Conservation (phyloP, 2,797 vertebrate species). For the Tenualosa ilisha region DNA sequence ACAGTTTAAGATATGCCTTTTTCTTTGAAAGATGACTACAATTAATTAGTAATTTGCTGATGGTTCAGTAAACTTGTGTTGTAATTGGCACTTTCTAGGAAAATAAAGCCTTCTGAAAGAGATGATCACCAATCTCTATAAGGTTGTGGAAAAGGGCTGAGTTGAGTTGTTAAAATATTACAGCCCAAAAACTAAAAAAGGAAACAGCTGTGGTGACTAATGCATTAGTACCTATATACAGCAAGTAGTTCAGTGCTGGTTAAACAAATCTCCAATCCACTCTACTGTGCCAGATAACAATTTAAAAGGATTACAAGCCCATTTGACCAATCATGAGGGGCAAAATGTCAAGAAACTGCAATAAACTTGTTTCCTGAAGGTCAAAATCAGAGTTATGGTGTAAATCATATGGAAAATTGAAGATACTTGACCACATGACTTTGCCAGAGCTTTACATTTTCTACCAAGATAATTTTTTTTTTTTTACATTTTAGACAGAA, state of each 20-base stretch:
- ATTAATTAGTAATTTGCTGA: slow-evolving; percentile 31
- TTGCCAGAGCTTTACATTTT: background rate
- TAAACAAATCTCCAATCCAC: background rate
- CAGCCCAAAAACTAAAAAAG: background rate
- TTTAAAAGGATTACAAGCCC: background rate
- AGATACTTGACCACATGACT: background rate
- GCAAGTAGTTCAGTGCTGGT: background rate
- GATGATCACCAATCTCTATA: background rate
- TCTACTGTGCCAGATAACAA: background rate
- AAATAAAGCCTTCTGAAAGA: slow-evolving; percentile 32
- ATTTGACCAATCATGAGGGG: background rate
- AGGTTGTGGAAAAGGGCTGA: background rate
- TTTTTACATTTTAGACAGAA: background rate
- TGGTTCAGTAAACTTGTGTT: slow-evolving; percentile 38
- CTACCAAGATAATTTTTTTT: background rate
- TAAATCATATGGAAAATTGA: background rate
- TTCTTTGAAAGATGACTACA: slow-evolving; percentile 28
- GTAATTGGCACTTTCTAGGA: slow-evolving; percentile 45
- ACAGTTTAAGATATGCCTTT: slow-evolving; percentile 43
- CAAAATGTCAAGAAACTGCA: background rate
- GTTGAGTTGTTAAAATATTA: background rate
- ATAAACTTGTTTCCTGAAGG: background rate
- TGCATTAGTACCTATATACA: background rate
- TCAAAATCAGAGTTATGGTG: background rate
- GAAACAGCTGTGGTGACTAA: background rate